These are phyloP conservation scores for Panzeria rudis DNA, from an alignment of 2,888 invertebrate genomes.

Conservation along the genomic window DNA sequence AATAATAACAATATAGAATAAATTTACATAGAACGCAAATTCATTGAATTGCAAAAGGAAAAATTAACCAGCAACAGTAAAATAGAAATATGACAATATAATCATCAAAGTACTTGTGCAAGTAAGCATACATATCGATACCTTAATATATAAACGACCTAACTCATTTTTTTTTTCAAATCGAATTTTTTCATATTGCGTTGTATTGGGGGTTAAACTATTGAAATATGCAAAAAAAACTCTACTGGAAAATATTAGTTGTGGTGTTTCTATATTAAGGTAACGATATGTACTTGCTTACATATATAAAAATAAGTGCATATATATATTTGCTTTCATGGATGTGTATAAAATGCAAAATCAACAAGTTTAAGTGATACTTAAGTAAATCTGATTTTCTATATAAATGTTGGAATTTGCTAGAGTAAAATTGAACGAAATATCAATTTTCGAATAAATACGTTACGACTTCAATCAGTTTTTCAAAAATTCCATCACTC, in stretches of 20 bases:
- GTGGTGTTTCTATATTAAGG: no score
- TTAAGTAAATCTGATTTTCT: neutral
- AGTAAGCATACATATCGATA: neutral
- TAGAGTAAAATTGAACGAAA: no score
- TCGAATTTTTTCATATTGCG: no score
- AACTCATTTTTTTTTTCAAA: no score
- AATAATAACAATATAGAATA: constrained; percentile 25
- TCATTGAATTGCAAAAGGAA: constrained; percentile 81
- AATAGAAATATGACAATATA: constrained; percentile 45
- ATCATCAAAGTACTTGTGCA: constrained; percentile 38
- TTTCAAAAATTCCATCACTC: no score
- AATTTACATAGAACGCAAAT: constrained; percentile 78
- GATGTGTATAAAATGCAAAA: neutral
- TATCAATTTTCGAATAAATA: no score
- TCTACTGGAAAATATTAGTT: no score
- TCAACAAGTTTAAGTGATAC: constrained; percentile 21
- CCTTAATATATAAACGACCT: neutral
- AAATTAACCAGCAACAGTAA: no score
- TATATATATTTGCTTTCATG: neutral
- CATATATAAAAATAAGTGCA: neutral
- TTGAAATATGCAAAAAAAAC: no score
- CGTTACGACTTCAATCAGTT: no score
- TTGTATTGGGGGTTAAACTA: no score
- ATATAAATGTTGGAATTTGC: neutral
- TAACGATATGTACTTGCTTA: no score